Conservation (phyloP, 2,797 vertebrate genomes). For the Cheracebus regulus region DNA sequence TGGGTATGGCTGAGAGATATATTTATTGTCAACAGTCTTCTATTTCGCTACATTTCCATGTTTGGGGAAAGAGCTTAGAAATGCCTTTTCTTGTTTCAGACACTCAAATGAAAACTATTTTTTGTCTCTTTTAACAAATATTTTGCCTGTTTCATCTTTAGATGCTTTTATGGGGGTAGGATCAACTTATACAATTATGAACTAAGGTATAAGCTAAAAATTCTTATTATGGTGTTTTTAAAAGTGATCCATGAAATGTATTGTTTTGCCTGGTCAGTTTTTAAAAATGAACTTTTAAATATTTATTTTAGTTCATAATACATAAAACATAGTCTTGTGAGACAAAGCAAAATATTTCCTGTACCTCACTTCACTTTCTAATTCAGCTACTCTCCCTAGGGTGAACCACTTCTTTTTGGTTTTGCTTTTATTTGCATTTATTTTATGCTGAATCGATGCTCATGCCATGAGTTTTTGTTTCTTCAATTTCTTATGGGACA, state of each 20-base stretch:
- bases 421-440: not conserved
- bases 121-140: not conserved
- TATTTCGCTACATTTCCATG: not conserved
- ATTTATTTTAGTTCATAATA: slow-evolving; percentile 6
- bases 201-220: not conserved
- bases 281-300: not conserved
- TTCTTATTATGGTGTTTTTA: not conserved
- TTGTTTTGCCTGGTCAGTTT: not conserved
- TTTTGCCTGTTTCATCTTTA: slow-evolving; percentile 30
- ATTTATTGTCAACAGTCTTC: not conserved
- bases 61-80: not conserved
- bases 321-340: not conserved
- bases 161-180: not conserved
- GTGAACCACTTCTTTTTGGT: not conserved
- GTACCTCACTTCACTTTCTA: not conserved
- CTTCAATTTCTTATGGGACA: not conserved
- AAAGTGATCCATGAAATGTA: not conserved
- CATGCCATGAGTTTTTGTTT: not conserved
- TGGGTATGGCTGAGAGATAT: not conserved
- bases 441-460: not conserved
- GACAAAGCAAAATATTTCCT: not conserved
- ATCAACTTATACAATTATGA: not conserved
- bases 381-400: not conserved
- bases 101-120: not conserved
- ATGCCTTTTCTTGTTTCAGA: not conserved